Conservation (phyloP, 2,888 invertebrate genomes). For the Hesperia comma region DNA sequence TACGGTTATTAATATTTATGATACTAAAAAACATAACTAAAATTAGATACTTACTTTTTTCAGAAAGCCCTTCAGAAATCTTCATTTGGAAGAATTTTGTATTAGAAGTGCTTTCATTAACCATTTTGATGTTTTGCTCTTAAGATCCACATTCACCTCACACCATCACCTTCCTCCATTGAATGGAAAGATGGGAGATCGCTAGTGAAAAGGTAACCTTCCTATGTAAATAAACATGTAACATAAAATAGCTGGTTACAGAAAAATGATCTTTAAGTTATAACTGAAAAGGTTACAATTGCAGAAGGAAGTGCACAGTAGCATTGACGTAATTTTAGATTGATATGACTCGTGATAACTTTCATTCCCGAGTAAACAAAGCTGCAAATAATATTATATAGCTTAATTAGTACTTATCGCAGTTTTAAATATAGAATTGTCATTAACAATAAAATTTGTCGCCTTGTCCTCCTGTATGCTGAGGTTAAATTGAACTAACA, state of each 20-base stretch:
- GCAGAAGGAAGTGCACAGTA: background rate
- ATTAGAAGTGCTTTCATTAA: conserved; percentile 32
- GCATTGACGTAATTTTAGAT: conserved; percentile 24
- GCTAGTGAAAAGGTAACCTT: conserved; percentile 10
- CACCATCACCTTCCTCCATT: conserved; percentile 10
- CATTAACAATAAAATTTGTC: background rate
- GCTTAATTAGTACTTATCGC: conserved; percentile 12
- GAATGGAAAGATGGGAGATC: conserved; percentile 11
- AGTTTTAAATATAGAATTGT: conserved; percentile 27
- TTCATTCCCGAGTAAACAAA: conserved; percentile 21
- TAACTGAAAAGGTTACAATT: background rate
- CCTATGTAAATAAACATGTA: conserved; percentile 17
- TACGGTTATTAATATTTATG: no score
- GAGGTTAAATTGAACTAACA: background rate
- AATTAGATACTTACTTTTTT: conserved; percentile 40
- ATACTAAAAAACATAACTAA: no score
- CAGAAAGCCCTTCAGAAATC: conserved; percentile 31
- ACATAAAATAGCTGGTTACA: background rate
- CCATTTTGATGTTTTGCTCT: conserved; percentile 20
- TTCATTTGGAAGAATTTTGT: conserved; percentile 38
- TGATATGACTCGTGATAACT: conserved; percentile 21
- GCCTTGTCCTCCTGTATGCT: background rate
- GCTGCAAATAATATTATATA: conserved; percentile 21
- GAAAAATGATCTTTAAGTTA: background rate
- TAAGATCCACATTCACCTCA: background rate